phyloP scores from a whole-genome alignment of 2,113 vertebrate genomes.

The Eulemur macaco region DNA sequence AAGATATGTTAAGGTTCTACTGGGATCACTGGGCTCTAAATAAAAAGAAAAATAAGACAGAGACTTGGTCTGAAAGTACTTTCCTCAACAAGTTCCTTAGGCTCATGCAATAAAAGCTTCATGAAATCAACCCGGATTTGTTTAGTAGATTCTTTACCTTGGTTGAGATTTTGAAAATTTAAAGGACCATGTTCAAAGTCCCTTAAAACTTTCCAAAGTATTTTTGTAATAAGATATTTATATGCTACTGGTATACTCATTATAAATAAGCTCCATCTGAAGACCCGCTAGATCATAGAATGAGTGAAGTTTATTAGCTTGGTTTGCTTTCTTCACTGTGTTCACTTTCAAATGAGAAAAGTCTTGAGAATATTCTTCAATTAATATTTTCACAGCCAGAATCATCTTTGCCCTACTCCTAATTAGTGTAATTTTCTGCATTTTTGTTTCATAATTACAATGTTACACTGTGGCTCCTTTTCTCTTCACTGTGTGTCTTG shows the following conservation, averaged over 20 bases:
- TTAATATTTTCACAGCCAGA: constrained; percentile 34
- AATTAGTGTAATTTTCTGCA: not conserved
- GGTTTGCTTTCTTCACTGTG: not conserved
- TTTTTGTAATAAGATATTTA: not conserved
- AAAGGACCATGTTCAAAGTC: not conserved
- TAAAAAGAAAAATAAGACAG: not conserved
- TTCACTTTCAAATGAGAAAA: constrained; percentile 22
- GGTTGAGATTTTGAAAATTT: not conserved
- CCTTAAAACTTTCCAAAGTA: not conserved
- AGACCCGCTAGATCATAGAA: not conserved
- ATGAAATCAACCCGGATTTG: not conserved
- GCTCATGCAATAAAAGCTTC: not conserved
- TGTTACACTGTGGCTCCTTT: not conserved
- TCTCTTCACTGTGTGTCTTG: not conserved
- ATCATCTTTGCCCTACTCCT: not conserved
- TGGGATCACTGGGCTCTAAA: not conserved
- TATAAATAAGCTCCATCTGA: not conserved
- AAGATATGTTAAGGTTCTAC: not conserved
- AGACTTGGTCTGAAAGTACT: not conserved
- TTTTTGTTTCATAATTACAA: not conserved
- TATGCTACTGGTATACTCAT: not conserved
- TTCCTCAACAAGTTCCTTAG: not conserved
- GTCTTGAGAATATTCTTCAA: not conserved
- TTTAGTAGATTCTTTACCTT: not conserved
- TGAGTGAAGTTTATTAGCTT: constrained; percentile 8